These are phyloP conservation scores for Neuroterus valhalla DNA, from an alignment of 1,140 invertebrate genomes.

Conservation along the genomic window DNA sequence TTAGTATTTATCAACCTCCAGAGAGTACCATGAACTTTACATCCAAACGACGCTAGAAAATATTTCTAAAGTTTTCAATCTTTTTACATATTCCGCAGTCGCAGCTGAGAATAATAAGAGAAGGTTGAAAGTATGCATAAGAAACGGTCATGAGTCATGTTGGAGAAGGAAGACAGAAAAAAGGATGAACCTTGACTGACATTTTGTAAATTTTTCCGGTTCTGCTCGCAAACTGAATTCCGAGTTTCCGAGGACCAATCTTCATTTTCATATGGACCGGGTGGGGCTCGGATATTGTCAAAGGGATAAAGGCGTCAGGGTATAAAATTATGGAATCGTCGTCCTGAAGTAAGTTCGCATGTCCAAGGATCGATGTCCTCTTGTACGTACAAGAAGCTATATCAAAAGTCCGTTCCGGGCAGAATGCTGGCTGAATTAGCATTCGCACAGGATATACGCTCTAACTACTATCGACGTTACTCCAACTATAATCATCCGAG, in stretches of 20 bases:
- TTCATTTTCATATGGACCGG: slow-evolving; percentile 66
- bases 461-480: slow-evolving; percentile 75
- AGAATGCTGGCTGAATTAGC: slow-evolving; percentile 70
- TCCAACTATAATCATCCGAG: slow-evolving; percentile 74
- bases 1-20: too few relatives aligned
- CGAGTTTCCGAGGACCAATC: slow-evolving; percentile 71
- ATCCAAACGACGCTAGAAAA: too few relatives aligned
- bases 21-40: too few relatives aligned
- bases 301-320: slow-evolving; percentile 31
- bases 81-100: too few relatives aligned
- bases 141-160: slow-evolving; percentile 44
- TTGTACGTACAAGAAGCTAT: slow-evolving; percentile 43
- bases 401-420: slow-evolving; percentile 54
- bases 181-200: slow-evolving; percentile 59
- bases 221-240: slow-evolving; percentile 70
- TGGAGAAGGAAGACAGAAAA: slow-evolving; percentile 19
- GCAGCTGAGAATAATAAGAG: too few relatives aligned
- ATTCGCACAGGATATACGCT: slow-evolving; percentile 76
- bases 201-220: slow-evolving; percentile 69
- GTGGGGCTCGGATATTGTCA: slow-evolving; percentile 31
- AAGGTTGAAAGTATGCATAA: slow-evolving; percentile 55
- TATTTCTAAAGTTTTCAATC: too few relatives aligned
- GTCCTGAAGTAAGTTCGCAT: slow-evolving; percentile 41
- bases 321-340: slow-evolving; percentile 42
- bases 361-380: slow-evolving; percentile 31